These are phyloP conservation scores for Drosophila multiciliata DNA, from an alignment of 2,888 invertebrate genomes.

Conservation along the genomic window DNA sequence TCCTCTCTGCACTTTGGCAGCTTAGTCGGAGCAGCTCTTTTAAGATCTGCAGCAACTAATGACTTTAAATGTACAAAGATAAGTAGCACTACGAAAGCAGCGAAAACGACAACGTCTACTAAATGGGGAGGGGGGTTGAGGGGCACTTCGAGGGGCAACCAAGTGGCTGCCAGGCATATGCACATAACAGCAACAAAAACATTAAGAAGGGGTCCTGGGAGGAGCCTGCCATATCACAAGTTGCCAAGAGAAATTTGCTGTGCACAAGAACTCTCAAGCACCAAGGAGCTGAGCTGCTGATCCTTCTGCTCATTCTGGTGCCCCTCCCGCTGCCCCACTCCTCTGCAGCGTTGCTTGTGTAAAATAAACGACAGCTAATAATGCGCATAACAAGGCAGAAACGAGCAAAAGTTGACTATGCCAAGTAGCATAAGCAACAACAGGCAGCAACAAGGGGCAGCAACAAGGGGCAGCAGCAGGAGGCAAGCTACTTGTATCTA, in stretches of 20 bases:
- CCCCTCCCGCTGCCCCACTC: neutral
- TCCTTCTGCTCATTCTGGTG: neutral
- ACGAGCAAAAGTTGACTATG: constrained; percentile 45
- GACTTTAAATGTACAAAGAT: constrained; percentile 78
- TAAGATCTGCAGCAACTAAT: constrained; percentile 62
- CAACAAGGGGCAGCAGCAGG: constrained; percentile 19
- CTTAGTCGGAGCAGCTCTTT: constrained; percentile 41
- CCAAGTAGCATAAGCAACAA: constrained; percentile 36
- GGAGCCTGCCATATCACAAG: constrained; percentile 28
- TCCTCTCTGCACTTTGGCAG: constrained; percentile 25
- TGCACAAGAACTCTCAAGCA: constrained; percentile 46
- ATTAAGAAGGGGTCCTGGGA: neutral
- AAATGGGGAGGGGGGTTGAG: neutral
- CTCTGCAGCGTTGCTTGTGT: constrained; percentile 45
- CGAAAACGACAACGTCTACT: constrained; percentile 32
- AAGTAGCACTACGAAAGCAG: constrained; percentile 57
- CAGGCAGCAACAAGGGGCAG: constrained; percentile 17
- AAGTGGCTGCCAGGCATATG: constrained; percentile 57
- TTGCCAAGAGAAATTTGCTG: constrained; percentile 73
- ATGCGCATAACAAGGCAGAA: constrained; percentile 76
- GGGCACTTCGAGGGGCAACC: constrained; percentile 18
- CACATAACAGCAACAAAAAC: constrained; percentile 28
- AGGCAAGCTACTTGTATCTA: constrained; percentile 20
- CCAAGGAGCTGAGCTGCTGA: constrained; percentile 27
- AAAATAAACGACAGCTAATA: constrained; percentile 81